Conservation (phyloP, 2,797 vertebrate genomes). For the Myotis pilosus region DNA sequence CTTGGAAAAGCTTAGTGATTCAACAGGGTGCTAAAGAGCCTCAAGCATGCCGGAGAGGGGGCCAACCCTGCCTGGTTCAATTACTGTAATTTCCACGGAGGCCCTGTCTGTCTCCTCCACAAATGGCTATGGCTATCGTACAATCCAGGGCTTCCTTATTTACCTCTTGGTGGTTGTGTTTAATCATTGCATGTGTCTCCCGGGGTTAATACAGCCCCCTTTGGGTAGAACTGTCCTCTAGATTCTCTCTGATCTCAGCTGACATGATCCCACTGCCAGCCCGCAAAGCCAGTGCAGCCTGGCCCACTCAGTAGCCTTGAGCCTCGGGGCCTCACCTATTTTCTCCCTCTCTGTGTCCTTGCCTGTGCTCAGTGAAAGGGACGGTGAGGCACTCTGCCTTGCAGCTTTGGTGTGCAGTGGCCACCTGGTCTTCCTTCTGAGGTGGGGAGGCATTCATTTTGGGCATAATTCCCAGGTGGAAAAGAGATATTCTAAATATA, state of each 20-base stretch:
- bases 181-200: not conserved
- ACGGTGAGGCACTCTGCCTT: not conserved
- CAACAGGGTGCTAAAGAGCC: not conserved
- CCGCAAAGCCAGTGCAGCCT: not conserved
- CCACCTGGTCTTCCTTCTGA: not conserved
- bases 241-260: not conserved
- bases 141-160: not conserved
- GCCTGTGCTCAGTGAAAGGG: not conserved
- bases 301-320: not conserved
- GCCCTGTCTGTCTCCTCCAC: not conserved
- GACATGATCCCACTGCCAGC: not conserved
- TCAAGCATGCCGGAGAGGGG: not conserved
- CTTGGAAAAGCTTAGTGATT: slow-evolving; percentile 54
- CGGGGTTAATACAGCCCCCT: not conserved
- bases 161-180: not conserved
- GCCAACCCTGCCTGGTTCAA: not conserved
- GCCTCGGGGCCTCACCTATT: not conserved
- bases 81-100: not conserved
- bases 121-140: not conserved
- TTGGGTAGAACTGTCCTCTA: not conserved
- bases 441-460: not conserved
- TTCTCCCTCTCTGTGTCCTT: not conserved
- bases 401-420: not conserved
- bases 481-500: not conserved
- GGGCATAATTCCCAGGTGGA: not conserved